Conservation (phyloP, 2,113 vertebrate genomes). For the Salvelinus alpinus region DNA sequence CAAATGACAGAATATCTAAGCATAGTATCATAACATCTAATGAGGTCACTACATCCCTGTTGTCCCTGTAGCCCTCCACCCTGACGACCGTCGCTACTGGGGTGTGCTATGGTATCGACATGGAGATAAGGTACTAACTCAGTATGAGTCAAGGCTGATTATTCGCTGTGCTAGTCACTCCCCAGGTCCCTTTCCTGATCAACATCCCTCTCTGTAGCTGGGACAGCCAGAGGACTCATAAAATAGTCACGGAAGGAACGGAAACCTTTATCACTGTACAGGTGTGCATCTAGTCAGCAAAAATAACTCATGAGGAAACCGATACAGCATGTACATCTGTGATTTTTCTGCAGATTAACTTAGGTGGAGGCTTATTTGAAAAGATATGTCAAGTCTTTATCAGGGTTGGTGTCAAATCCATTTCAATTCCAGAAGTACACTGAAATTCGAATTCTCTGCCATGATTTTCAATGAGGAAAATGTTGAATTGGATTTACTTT, state of each 20-base stretch:
- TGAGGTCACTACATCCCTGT: background rate
- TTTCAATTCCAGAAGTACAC: too few relatives aligned
- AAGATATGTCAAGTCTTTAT: background rate
- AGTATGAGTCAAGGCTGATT: constrained; percentile 9
- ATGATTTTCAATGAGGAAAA: too few relatives aligned
- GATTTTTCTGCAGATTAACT: background rate
- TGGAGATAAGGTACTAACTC: constrained; percentile 2
- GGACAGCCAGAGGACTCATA: background rate
- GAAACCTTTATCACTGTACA: background rate
- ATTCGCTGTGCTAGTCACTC: background rate
- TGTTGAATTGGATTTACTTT: too few relatives aligned
- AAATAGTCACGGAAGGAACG: background rate
- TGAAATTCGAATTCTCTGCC: too few relatives aligned
- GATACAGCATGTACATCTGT: too few relatives aligned
- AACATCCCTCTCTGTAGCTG: background rate
- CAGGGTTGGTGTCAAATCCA: too few relatives aligned
- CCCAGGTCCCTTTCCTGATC: background rate
- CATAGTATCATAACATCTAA: too few relatives aligned
- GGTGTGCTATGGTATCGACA: background rate
- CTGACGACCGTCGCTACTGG: background rate
- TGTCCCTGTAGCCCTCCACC: background rate
- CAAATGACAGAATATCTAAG: background rate
- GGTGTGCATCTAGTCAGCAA: background rate
- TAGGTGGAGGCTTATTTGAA: background rate
- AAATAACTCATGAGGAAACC: background rate